Conservation (phyloP, 1,140 invertebrate species). For the Monomorium pharaonis region DNA sequence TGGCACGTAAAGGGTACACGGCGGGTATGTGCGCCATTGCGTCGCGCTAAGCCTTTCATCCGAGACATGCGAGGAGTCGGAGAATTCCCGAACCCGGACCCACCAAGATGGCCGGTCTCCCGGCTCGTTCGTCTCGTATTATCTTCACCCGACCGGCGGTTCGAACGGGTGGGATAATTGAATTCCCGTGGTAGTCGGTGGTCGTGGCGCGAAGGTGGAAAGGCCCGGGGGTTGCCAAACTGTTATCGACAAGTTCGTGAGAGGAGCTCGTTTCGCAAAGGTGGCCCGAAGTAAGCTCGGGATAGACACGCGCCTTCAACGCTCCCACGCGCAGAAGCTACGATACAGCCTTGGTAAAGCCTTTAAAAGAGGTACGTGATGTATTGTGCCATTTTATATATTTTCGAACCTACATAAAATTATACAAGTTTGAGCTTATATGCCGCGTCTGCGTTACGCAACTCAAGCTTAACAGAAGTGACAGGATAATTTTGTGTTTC, state of each 20-base stretch:
- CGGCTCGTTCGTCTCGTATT: constrained; percentile 67
- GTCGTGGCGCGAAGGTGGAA: constrained; percentile 70
- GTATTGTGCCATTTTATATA: not conserved
- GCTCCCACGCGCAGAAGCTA: not conserved
- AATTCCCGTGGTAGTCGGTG: constrained; percentile 72
- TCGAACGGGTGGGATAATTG: constrained; percentile 74
- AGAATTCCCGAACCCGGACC: constrained; percentile 5
- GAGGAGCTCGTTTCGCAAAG: constrained; percentile 60
- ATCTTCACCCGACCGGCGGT: constrained; percentile 63
- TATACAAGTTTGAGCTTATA: not conserved
- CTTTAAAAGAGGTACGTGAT: not conserved
- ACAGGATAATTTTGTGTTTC: not conserved
- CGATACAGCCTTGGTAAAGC: not conserved
- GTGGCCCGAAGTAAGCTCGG: not conserved
- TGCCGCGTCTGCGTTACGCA: not conserved
- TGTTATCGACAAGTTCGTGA: constrained; percentile 77
- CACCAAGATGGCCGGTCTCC: constrained; percentile 54
- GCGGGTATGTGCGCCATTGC: constrained; percentile 10
- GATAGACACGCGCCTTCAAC: not conserved
- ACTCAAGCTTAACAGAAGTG: not conserved
- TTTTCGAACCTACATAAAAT: not conserved
- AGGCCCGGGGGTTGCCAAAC: constrained; percentile 71
- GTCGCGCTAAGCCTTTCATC: constrained; percentile 18
- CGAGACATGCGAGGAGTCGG: not conserved
- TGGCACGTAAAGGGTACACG: constrained; percentile 6